Conservation (phyloP, 1,140 invertebrate genomes). For the Camponotus floridanus region DNA sequence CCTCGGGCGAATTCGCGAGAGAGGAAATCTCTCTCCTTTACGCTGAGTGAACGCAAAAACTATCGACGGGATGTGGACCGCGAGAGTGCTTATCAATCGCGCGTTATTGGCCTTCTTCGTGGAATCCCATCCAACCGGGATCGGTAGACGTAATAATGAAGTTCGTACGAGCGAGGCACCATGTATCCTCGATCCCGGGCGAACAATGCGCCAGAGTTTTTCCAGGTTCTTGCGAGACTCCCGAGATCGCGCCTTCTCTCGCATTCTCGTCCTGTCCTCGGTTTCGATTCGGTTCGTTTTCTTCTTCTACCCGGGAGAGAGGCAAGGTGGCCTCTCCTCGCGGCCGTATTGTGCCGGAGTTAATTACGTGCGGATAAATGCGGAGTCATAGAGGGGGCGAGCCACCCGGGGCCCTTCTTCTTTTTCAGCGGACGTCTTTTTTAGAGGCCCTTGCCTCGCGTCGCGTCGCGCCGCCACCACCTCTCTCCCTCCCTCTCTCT, state of each 20-base stretch:
- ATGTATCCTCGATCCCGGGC: slow-evolving; percentile 38
- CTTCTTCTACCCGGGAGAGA: slow-evolving; percentile 59
- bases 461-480: slow-evolving; percentile 32
- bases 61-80: neutral
- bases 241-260: neutral
- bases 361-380: slow-evolving; percentile 85
- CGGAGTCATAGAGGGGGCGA: slow-evolving; percentile 81
- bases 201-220: slow-evolving; percentile 63
- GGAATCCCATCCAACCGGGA: slow-evolving; percentile 3
- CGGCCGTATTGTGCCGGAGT: slow-evolving; percentile 83
- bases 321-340: slow-evolving; percentile 68
- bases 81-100: slow-evolving; percentile 53
- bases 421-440: slow-evolving; percentile 63
- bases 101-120: slow-evolving; percentile 24
- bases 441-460: slow-evolving; percentile 32
- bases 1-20: slow-evolving; percentile 11
- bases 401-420: slow-evolving; percentile 27
- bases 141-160: slow-evolving; percentile 40
- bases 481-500: too few relatives aligned
- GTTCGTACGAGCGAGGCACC: slow-evolving; percentile 21
- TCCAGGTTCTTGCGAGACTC: slow-evolving; percentile 55
- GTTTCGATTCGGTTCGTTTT: slow-evolving; percentile 56
- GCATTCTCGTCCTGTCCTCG: slow-evolving; percentile 20
- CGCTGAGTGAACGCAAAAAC: slow-evolving; percentile 44
- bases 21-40: neutral